phyloP scores from a whole-genome alignment of 2,888 invertebrate species.

The Drosophila putrida region DNA sequence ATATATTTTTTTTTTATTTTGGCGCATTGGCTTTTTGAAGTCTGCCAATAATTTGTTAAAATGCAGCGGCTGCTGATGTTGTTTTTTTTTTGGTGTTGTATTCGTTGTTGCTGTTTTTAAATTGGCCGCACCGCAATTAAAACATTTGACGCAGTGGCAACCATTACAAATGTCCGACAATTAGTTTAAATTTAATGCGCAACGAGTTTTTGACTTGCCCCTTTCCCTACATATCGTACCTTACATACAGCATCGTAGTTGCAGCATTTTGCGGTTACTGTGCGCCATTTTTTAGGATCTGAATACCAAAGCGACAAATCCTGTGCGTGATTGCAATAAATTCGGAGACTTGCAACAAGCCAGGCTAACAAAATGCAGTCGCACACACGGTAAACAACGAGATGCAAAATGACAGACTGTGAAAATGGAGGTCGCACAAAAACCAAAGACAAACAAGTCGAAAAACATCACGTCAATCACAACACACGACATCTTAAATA shows the following conservation, averaged over 20 bases:
- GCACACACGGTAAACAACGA: constrained; percentile 60
- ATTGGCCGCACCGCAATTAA: constrained; percentile 67
- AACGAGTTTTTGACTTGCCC: constrained; percentile 36
- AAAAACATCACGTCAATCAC: background rate
- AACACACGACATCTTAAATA: constrained; percentile 2
- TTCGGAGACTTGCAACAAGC: constrained; percentile 36
- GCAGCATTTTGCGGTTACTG: constrained; percentile 56
- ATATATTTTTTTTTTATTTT: constrained; percentile 43
- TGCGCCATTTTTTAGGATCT: constrained; percentile 29
- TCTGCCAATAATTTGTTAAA: constrained; percentile 72
- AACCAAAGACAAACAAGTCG: constrained; percentile 57
- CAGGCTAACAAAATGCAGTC: constrained; percentile 50
- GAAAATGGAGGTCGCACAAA: constrained; percentile 36
- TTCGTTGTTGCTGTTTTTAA: constrained; percentile 41
- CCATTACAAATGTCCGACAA: constrained; percentile 78
- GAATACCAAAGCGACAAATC: constrained; percentile 65
- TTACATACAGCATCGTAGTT: constrained; percentile 19
- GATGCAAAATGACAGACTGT: constrained; percentile 37
- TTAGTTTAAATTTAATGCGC: constrained; percentile 77
- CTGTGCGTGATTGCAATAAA: constrained; percentile 77
- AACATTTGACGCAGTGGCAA: constrained; percentile 69
- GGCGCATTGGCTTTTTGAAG: constrained; percentile 65
- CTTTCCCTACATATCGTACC: background rate
- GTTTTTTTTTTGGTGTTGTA: constrained; percentile 13
- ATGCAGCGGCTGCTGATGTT: constrained; percentile 53